Conservation (phyloP, 2,113 vertebrate species). For the Engystomops pustulosus region DNA sequence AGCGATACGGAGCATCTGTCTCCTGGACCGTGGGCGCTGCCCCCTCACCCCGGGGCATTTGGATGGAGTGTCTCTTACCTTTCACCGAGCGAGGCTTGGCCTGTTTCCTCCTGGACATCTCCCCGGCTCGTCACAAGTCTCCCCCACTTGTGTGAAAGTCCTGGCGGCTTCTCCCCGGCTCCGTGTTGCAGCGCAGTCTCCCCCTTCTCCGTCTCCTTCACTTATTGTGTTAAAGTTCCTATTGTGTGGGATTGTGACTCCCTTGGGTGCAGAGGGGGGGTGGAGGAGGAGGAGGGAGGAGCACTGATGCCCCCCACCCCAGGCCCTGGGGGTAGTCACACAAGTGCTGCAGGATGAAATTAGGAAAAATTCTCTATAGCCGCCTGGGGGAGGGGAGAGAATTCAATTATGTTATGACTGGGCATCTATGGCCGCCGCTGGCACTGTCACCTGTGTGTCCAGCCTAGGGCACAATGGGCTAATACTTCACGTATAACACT, state of each 20-base stretch:
- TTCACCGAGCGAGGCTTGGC: constrained; percentile 97
- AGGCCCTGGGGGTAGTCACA: constrained; percentile 56
- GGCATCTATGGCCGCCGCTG: background rate
- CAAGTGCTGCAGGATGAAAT: constrained; percentile 54
- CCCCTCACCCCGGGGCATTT: background rate
- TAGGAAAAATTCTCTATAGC: constrained; percentile 55
- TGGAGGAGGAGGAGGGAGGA: constrained; percentile 56
- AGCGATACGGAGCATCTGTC: background rate
- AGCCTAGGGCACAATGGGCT: constrained; percentile 16
- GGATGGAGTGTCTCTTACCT: constrained; percentile 78
- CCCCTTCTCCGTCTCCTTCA: constrained; percentile 4
- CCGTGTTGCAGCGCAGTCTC: constrained; percentile 7
- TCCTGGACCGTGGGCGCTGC: background rate
- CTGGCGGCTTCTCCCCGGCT: background rate
- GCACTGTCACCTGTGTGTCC: background rate
- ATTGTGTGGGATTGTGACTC: constrained; percentile 58
- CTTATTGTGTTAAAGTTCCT: constrained; percentile 59
- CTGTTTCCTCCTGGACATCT: constrained; percentile 97
- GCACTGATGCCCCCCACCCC: constrained; percentile 61
- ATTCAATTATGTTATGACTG: constrained; percentile 46
- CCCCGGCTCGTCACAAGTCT: constrained; percentile 75
- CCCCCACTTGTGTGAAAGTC: constrained; percentile 55
- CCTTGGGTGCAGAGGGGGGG: constrained; percentile 61
- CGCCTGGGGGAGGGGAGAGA: constrained; percentile 65
- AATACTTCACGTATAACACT: background rate